Evolutionary conservation across 2,797 vertebrate genomes (phyloP).

Genomic region (Chiloscyllium punctatum): DNA sequence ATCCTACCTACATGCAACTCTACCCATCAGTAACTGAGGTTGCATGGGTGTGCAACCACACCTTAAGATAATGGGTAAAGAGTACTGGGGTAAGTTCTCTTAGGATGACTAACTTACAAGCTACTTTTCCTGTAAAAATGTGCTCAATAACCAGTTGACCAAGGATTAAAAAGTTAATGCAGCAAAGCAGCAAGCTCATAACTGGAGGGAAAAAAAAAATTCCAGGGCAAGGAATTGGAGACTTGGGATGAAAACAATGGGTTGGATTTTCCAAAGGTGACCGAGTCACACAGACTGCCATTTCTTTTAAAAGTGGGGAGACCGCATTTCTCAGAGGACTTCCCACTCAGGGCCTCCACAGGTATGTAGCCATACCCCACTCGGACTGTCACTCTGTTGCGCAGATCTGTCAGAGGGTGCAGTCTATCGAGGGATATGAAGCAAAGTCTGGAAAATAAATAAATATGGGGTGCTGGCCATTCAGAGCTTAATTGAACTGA

Average conservation of each 20-base stretch:
- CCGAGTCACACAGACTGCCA: too few species aligned
- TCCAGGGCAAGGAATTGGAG: background rate
- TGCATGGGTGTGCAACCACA: background rate
- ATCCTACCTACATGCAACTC: too few species aligned
- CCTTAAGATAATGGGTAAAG: background rate
- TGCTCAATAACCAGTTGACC: background rate
- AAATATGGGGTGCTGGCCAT: background rate
- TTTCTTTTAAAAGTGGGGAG: too few species aligned
- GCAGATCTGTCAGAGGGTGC: background rate
- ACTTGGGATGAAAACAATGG: background rate
- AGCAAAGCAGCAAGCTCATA: too few species aligned
- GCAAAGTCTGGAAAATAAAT: background rate
- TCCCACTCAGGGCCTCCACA: too few species aligned
- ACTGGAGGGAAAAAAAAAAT: background rate
- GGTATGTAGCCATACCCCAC: too few species aligned
- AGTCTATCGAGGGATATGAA: background rate
- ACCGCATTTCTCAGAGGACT: too few species aligned
- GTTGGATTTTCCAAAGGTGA: too few species aligned
- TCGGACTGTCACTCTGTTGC: too few species aligned
- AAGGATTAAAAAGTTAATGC: background rate
- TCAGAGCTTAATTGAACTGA: background rate
- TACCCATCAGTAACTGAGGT: background rate
- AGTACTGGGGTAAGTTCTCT: background rate
- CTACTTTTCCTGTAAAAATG: too few species aligned
- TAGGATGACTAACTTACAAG: background rate